phyloP scores from a whole-genome alignment of 2,113 vertebrate species.

The Apeltes quadracus region DNA sequence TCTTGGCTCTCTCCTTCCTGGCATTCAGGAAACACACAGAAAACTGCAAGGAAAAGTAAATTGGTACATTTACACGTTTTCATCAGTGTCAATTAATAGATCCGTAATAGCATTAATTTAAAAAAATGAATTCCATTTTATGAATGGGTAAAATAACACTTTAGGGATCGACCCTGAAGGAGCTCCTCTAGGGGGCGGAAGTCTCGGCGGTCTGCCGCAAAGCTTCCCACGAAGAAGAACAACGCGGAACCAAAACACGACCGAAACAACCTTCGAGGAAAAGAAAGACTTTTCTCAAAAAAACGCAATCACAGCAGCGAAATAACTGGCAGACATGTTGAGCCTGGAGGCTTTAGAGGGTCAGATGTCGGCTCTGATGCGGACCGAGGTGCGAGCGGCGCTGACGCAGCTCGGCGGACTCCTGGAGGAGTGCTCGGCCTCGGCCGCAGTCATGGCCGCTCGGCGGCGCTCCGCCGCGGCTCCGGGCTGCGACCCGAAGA shows the following conservation, averaged over 20 bases:
- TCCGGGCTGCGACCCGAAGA: background rate
- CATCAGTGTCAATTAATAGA: background rate
- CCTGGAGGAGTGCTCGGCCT: conserved; percentile 28
- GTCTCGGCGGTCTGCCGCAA: background rate
- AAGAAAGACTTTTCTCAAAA: background rate
- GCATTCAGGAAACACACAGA: no score
- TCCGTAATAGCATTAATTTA: no score
- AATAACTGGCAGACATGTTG: background rate
- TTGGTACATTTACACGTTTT: no score
- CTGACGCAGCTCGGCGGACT: conserved; percentile 55
- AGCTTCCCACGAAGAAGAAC: conserved; percentile 9
- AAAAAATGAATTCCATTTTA: no score
- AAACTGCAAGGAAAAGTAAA: no score
- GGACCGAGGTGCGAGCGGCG: conserved; percentile 41
- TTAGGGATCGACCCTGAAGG: background rate
- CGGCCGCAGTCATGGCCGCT: background rate
- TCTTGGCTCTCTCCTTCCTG: no score
- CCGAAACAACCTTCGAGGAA: background rate
- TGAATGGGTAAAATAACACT: background rate
- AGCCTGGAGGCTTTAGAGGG: conserved; percentile 30
- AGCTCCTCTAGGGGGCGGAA: background rate
- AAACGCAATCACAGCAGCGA: background rate
- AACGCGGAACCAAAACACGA: background rate
- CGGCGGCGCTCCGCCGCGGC: background rate
- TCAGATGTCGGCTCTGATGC: conserved; percentile 42